These are phyloP conservation scores for Dioctria rufipes DNA, from an alignment of 2,888 invertebrate genomes.

Conservation along the genomic window DNA sequence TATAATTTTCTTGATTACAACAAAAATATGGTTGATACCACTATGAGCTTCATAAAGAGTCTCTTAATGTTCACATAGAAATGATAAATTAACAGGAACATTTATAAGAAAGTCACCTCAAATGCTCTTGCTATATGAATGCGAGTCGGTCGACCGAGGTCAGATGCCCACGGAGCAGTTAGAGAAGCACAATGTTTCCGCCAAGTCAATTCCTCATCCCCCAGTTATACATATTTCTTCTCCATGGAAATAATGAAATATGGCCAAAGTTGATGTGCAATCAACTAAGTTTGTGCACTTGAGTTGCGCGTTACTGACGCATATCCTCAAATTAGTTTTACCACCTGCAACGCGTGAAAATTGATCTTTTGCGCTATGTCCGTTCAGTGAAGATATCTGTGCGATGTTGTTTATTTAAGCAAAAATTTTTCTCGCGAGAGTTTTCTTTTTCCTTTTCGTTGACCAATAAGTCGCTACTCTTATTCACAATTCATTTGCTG, in stretches of 20 bases:
- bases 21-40: too few species aligned
- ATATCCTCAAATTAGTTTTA: conserved; percentile 43
- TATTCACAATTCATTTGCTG: conserved; percentile 13
- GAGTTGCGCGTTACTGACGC: conserved; percentile 23
- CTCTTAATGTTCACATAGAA: neutral
- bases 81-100: conserved; percentile 16
- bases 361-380: conserved; percentile 41
- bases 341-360: conserved; percentile 44
- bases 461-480: conserved; percentile 2
- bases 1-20: too few species aligned
- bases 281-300: conserved; percentile 24
- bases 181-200: neutral
- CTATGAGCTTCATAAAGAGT: too few species aligned
- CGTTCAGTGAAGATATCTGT: neutral
- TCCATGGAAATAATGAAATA: conserved; percentile 27
- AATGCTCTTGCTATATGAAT: conserved; percentile 18
- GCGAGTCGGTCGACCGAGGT: conserved; percentile 30
- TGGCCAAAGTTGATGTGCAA: conserved; percentile 31
- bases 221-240: neutral
- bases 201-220: neutral
- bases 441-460: conserved; percentile 2
- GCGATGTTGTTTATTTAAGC: neutral
- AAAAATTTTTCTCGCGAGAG: neutral
- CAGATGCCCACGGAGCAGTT: conserved; percentile 22
- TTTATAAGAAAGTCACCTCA: conserved; percentile 23